These are phyloP conservation scores for Ichneumoninae sp. DNA, from an alignment of 2,888 invertebrate species.

Conservation along the genomic window DNA sequence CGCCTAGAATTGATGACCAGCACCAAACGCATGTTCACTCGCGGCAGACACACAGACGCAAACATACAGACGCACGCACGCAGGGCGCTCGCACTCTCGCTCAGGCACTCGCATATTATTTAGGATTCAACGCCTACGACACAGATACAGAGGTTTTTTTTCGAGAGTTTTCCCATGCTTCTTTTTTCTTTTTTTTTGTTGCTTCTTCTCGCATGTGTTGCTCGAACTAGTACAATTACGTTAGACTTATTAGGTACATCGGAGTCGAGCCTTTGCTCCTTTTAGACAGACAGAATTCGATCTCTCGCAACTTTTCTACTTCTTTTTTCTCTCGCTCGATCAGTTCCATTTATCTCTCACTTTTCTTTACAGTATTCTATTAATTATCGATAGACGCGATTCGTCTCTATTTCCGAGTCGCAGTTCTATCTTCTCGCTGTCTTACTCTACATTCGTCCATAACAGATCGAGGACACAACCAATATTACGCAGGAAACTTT, in stretches of 20 bases:
- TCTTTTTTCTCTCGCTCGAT: conserved; percentile 27
- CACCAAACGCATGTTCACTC: conserved; percentile 78
- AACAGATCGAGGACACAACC: conserved; percentile 34
- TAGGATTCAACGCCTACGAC: conserved; percentile 82
- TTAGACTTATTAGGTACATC: conserved; percentile 74
- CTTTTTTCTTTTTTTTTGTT: conserved; percentile 38
- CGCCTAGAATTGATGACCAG: conserved; percentile 81
- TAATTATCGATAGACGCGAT: conserved; percentile 47
- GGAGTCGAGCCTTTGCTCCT: conserved; percentile 65
- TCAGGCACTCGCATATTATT: conserved; percentile 60
- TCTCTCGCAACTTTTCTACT: conserved; percentile 39
- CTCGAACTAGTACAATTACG: conserved; percentile 75
- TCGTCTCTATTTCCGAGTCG: conserved; percentile 39
- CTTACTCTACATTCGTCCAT: conserved; percentile 15
- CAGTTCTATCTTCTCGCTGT: conserved; percentile 11
- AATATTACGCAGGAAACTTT: conserved; percentile 50
- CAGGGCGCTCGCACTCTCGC: conserved; percentile 28
- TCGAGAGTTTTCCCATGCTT: conserved; percentile 39
- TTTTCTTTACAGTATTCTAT: conserved; percentile 31
- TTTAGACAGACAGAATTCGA: conserved; percentile 62
- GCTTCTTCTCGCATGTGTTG: conserved; percentile 48
- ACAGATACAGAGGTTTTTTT: conserved; percentile 81
- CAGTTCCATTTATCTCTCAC: conserved; percentile 39
- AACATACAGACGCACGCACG: conserved; percentile 23
- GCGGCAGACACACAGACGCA: conserved; percentile 60